Evolutionary conservation across 2,888 invertebrate genomes (phyloP).

Genomic region (Conops quadrifasciatus): DNA sequence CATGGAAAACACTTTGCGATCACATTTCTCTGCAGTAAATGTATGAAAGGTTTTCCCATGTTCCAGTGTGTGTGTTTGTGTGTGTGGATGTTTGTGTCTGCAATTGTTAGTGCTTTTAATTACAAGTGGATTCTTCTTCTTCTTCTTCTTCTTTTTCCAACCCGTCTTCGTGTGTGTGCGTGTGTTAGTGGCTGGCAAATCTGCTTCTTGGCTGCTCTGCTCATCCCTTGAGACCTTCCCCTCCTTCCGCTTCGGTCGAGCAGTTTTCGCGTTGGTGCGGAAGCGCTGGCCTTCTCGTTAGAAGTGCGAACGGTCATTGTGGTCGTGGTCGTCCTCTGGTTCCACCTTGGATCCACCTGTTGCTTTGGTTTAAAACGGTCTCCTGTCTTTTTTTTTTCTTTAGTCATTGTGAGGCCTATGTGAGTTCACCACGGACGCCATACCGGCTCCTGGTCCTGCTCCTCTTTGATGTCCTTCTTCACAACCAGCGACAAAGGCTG

Average conservation of each 20-base stretch:
- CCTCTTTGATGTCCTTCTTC: constrained; percentile 70
- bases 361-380: constrained; percentile 28
- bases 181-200: neutral
- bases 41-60: constrained; percentile 48
- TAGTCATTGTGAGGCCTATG: constrained; percentile 1
- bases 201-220: neutral
- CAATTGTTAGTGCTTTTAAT: constrained; percentile 32
- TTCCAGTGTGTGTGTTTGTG: constrained; percentile 35
- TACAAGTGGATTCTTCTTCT: no score
- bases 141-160: constrained; percentile 20
- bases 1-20: constrained; percentile 47
- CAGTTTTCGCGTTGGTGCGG: neutral
- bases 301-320: neutral
- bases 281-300: neutral
- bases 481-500: constrained; percentile 78
- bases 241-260: neutral
- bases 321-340: constrained; percentile 24
- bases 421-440: constrained; percentile 80
- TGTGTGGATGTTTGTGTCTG: constrained; percentile 34
- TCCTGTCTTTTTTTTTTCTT: constrained; percentile 14
- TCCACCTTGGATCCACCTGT: constrained; percentile 48
- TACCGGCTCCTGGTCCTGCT: constrained; percentile 72
- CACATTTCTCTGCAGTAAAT: constrained; percentile 54
- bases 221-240: constrained; percentile 39
- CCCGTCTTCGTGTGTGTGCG: neutral